These are phyloP conservation scores for Umimayanthus kanabou DNA, from an alignment of 92 coral and sea anemone genomes.

Conservation along the genomic window DNA sequence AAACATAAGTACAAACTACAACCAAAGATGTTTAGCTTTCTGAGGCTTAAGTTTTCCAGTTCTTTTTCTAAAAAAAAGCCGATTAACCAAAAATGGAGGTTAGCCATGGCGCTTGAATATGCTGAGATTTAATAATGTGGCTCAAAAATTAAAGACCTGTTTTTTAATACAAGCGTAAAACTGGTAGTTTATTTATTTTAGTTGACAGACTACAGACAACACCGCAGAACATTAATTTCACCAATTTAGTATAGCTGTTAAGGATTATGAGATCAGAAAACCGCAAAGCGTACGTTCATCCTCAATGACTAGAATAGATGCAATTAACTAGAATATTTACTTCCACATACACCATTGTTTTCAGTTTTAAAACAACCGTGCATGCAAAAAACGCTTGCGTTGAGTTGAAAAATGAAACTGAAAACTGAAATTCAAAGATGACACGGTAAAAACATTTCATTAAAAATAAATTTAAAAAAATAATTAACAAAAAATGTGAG, in stretches of 20 bases:
- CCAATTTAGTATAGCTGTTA: slow-evolving; percentile 10
- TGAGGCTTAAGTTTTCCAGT: background rate
- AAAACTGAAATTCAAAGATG: background rate
- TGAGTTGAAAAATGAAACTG: background rate
- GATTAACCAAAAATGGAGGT: background rate
- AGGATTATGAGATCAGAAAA: slow-evolving; percentile 24
- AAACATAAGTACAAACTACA: background rate
- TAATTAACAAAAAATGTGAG: too few species aligned
- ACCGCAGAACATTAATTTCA: background rate
- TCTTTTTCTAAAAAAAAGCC: background rate
- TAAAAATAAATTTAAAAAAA: too few species aligned
- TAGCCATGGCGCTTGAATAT: slow-evolving; percentile 18
- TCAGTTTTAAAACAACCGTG: slow-evolving; percentile 7
- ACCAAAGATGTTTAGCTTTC: background rate
- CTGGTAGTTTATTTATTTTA: slow-evolving; percentile 13
- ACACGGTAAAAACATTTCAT: background rate
- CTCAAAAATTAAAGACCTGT: background rate
- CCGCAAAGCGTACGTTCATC: background rate
- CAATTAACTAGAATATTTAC: background rate
- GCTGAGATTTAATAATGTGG: background rate
- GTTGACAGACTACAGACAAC: slow-evolving; percentile 1
- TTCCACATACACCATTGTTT: background rate
- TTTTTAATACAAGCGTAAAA: background rate
- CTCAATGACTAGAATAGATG: background rate
- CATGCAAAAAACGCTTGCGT: background rate